These are phyloP conservation scores for Thaumatotibia leucotreta DNA, from an alignment of 1,140 invertebrate species.

Conservation along the genomic window DNA sequence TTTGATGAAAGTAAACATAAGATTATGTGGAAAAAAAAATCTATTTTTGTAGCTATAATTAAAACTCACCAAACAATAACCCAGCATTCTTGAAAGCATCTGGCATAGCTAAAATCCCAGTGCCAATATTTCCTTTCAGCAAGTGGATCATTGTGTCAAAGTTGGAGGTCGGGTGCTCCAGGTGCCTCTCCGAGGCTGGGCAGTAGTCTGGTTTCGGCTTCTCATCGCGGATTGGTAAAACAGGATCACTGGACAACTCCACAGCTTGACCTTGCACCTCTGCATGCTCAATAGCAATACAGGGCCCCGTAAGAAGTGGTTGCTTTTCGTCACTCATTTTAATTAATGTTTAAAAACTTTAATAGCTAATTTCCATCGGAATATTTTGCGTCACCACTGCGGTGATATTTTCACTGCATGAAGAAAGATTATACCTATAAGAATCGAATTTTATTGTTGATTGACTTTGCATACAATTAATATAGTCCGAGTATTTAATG, in stretches of 20 bases:
- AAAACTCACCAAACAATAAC: conserved; percentile 80
- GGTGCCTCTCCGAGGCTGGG: conserved; percentile 80
- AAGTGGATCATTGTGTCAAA: conserved; percentile 88
- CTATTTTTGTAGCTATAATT: conserved; percentile 14
- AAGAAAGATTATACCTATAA: background rate
- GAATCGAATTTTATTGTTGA: background rate
- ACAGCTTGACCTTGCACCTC: conserved; percentile 45
- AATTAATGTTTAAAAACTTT: conserved; percentile 25
- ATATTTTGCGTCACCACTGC: background rate
- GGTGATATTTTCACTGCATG: background rate
- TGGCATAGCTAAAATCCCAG: conserved; percentile 91
- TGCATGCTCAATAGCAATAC: conserved; percentile 55
- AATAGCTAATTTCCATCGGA: background rate
- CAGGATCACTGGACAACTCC: conserved; percentile 45
- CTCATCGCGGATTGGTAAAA: conserved; percentile 48
- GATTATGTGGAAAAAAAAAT: background rate
- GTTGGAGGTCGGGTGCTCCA: conserved; percentile 88
- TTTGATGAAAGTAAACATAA: too few species aligned
- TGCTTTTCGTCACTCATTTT: conserved; percentile 75
- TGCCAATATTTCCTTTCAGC: conserved; percentile 90
- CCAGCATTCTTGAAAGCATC: conserved; percentile 91
- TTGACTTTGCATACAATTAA: background rate
- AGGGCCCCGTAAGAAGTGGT: conserved; percentile 69
- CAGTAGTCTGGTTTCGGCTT: conserved; percentile 74
- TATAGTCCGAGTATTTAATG: background rate